Evolutionary conservation across 2,113 vertebrate genomes (phyloP), one percentile per base, ranked within the genome.

Genomic region (Chinchilla lanigera): DNA sequence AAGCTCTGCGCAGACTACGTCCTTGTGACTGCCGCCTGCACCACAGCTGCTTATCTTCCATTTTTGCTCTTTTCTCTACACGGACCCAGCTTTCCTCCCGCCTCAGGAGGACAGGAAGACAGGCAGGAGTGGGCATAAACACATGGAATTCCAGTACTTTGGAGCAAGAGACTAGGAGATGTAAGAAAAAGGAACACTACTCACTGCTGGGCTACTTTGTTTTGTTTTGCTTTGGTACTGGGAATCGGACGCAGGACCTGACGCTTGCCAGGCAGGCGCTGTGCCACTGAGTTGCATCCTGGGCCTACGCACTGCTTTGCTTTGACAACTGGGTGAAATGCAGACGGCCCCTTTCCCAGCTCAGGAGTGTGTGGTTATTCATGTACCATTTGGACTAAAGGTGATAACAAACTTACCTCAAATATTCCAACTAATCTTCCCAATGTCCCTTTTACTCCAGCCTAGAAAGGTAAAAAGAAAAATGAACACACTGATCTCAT

Each of bases 381-480:
- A 58, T 0, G n/a, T 44, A 65, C 0, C 22, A 61, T 86, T 0
- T 69, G 30, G 13, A 80, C 19, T 30, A 78, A 91, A 1, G 0
- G 5, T 58, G 69, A 75, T 87, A 97, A 96, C 12, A 94, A 89
- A 98, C 99, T 99, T 98, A 99, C 99, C 99, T 99, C 99, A 98
- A 99, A 99, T 98, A 99, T 99, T 98, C 99, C 99, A 95, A 99
- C 99, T 98, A 99, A 98, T 98, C 99, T 99, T 98, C 99, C 99
- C 98, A 99, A 98, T 52, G 99, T 99, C 98, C 99, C 99, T 99
- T 99, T 99, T 96, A 99, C 99, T 97, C 99, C 99, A 98, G 99
- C 99, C 99, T 99, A 97, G 50, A 90, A 89, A 93, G 92, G 89
- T 80, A 97, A 97, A 80, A 93, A 97, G 85, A 97, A 93, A 96